Evolutionary conservation across 2,888 invertebrate genomes (phyloP), one percentile per base, ranked within the genome.

Genomic region (Erebia epiphron): DNA sequence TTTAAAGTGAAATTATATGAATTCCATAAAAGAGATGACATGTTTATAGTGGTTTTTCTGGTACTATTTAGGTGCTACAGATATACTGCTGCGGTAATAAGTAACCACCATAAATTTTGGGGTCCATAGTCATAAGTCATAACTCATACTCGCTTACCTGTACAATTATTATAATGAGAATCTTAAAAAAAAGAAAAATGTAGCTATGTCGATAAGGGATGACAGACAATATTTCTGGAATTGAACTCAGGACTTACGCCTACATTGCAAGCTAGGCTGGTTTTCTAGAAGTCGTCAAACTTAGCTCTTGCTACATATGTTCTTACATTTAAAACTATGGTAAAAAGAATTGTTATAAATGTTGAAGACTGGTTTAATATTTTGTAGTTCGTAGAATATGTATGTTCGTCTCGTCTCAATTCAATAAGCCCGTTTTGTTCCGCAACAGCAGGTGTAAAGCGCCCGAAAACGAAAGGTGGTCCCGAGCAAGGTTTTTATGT

Each of bases 361-460:
- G 49, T 70, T 46, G n/a, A 61, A 68, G 41, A 64, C 70, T 60
- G 64, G 68, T 67, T 74, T 71, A 26, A 35, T 46, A 46, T 49
- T 62, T 68, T 67, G 64, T 69, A 56, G 54, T 71, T 64, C 50
- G 58, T 62, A 52, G 62, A 60, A 46, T 64, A 74, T 78, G 35
- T 61, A 49, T 46, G 46, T 14, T 62, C 62, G 62, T 62, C 62
- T 49, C 73, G 75, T 63, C 67, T 79, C 63, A 72, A 70, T 72
- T 73, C 73, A 74, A 67, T 57, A 69, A 73, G 72, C 72, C 68
- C 54, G 73, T 68, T 75, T 71, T 62, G 71, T 67, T 70, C 70
- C 65, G 68, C 70, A 73, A 71, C 71, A 78, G 86, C 90, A 90
- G 90, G 90, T 90, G 90, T 86, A 84, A 80, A 83, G 76, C 75